Percentiles rank a stretch among this genome's conserved stretches.
phyloP scores from a whole-genome alignment of 2,888 invertebrate genomes.

The Ischnus inquisitorius region DNA sequence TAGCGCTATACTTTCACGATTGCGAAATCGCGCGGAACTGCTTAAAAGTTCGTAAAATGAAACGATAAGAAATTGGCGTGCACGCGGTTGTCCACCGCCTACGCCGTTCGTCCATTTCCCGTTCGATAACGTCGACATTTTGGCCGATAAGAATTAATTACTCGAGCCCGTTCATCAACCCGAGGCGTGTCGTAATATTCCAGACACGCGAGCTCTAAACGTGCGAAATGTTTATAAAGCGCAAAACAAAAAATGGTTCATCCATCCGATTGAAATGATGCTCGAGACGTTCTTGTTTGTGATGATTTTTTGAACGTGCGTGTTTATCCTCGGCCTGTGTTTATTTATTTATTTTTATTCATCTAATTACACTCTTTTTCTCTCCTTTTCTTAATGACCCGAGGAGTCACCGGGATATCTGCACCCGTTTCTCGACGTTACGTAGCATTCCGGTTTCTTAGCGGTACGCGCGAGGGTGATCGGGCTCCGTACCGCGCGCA shows the following conservation, averaged over 20 bases:
- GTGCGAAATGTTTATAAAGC: not conserved
- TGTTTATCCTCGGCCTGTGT: not conserved
- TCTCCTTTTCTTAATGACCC: conserved; percentile 54
- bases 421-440: conserved; percentile 64
- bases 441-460: conserved; percentile 62
- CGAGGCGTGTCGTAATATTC: conserved; percentile 17
- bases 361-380: not conserved
- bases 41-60: not conserved
- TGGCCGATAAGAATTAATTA: conserved; percentile 48
- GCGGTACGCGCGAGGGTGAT: conserved; percentile 34
- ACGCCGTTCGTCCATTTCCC: conserved; percentile 34
- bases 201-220: not conserved
- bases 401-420: conserved; percentile 61
- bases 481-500: not conserved
- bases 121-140: conserved; percentile 43
- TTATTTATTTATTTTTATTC: not conserved
- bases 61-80: conserved; percentile 51
- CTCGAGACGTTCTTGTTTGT: not conserved
- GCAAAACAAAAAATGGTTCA: not conserved
- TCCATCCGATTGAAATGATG: not conserved
- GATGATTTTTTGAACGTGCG: not conserved
- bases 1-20: not conserved
- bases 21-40: not conserved
- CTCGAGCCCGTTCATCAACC: conserved; percentile 42
- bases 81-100: not conserved